Base-by-base conservation (phyloP, 2,113 vertebrate genomes). In the Megaceryle maxima region DNA sequence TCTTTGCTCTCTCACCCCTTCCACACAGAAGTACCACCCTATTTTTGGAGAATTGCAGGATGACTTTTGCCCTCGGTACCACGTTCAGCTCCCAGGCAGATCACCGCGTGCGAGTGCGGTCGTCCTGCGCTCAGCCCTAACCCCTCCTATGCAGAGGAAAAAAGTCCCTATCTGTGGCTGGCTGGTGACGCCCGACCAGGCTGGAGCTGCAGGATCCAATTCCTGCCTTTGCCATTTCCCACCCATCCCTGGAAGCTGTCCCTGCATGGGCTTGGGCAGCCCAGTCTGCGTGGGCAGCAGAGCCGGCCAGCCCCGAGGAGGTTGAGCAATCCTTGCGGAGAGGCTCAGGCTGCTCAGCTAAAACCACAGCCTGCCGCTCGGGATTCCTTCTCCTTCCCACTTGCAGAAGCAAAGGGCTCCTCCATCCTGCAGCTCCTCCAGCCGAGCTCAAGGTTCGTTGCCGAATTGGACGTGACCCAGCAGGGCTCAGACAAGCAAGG, bases 31-130 rank as follows among this genome's bases (percentile, higher is more conserved):
- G 22, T 19, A 11, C 51, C 50, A 76, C 57, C 56, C 50, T 39
- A 4, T 43, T 91, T 51, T 18, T 5, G 19, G n/a, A 17, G 35
- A 29, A 10, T 3, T 11, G 41, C 56, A 51, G 79, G 20, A 17
- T 48, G 81, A 50, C 39, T 41, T 85, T 46, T 56, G 53, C 80
- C 68, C 75, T 44, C 2, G 2, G 48, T 20, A 4, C 20, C 41
- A 8, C 0, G 0, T 51, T 55, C 16, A 5, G 15, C 43, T 60
- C 72, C 83, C 66, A 5, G 26, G 31, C 57, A 20, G 41, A 46
- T 14, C 33, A 5, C 12, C 1, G 9, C 3, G 0, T 1, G 29
- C 31, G 16, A 69, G 21, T 4, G 24, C 33, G 2, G 33, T 3
- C 44, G 2, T 12, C 57, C 67, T 6, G 18, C 1, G 2, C 57